Conservation (phyloP, 2,888 invertebrate genomes). For the Anaspis maculata region DNA sequence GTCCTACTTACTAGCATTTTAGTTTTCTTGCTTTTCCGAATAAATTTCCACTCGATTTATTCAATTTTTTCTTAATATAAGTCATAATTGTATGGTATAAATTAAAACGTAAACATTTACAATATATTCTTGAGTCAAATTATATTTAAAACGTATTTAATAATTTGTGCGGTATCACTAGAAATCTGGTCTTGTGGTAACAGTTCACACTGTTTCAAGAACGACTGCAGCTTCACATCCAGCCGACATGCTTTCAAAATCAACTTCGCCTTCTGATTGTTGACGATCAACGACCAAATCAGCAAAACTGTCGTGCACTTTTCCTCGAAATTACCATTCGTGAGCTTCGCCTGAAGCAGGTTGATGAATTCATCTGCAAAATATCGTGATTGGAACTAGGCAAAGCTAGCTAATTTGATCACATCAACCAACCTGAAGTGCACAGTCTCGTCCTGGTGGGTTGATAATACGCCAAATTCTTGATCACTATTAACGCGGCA, state of each 20-base stretch:
- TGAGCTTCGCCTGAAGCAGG: constrained; percentile 41
- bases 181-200: too few relatives aligned
- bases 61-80: too few relatives aligned
- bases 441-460: constrained; percentile 47
- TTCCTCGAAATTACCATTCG: constrained; percentile 40
- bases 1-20: too few relatives aligned
- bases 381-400: constrained; percentile 2
- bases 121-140: too few relatives aligned
- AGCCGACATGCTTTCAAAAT: constrained; percentile 46
- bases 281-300: constrained; percentile 60
- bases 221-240: constrained; percentile 42
- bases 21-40: too few relatives aligned
- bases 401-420: constrained; percentile 23
- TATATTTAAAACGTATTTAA: too few relatives aligned
- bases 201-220: constrained; percentile 41
- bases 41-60: too few relatives aligned
- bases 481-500: constrained; percentile 44
- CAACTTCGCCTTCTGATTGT: constrained; percentile 59
- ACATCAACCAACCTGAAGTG: too few relatives aligned
- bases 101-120: too few relatives aligned
- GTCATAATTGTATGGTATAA: too few relatives aligned
- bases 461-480: constrained; percentile 49
- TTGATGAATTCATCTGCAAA: constrained; percentile 46
- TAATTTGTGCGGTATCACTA: too few relatives aligned
- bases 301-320: constrained; percentile 46